These are phyloP conservation scores for Lateolabrax maculatus DNA, from an alignment of 2,797 vertebrate species.

Conservation along the genomic window DNA sequence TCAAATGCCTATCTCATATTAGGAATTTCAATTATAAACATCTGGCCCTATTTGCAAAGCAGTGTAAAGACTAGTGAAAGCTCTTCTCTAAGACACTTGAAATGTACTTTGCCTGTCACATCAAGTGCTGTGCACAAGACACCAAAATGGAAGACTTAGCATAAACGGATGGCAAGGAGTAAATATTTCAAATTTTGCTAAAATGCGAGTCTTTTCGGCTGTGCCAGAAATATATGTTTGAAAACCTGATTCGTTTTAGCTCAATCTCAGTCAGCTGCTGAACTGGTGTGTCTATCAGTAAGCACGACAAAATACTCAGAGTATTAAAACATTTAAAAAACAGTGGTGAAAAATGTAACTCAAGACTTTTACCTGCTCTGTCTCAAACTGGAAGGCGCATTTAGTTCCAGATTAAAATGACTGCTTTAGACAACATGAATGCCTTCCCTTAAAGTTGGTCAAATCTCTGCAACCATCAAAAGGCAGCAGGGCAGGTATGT, in stretches of 20 bases:
- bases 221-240: not conserved
- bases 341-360: not conserved
- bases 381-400: not conserved
- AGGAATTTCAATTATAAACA: conserved; percentile 36
- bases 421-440: not conserved
- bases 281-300: not conserved
- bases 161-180: not conserved
- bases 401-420: not conserved
- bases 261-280: not conserved
- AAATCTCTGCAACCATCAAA: conserved; percentile 9
- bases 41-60: not conserved
- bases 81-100: conserved; percentile 43
- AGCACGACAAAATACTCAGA: not conserved
- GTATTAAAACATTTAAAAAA: not conserved
- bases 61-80: not conserved
- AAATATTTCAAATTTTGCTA: conserved; percentile 8
- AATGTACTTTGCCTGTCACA: not conserved
- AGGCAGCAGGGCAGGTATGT: not conserved
- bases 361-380: not conserved
- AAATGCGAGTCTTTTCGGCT: conserved; percentile 3
- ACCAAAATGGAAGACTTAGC: not conserved
- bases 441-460: not conserved
- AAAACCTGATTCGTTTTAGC: not conserved
- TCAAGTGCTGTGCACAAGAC: not conserved
- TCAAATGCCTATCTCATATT: conserved; percentile 11